These are phyloP conservation scores for Cataglyphis albicans DNA, from an alignment of 2,888 invertebrate genomes.

Conservation along the genomic window DNA sequence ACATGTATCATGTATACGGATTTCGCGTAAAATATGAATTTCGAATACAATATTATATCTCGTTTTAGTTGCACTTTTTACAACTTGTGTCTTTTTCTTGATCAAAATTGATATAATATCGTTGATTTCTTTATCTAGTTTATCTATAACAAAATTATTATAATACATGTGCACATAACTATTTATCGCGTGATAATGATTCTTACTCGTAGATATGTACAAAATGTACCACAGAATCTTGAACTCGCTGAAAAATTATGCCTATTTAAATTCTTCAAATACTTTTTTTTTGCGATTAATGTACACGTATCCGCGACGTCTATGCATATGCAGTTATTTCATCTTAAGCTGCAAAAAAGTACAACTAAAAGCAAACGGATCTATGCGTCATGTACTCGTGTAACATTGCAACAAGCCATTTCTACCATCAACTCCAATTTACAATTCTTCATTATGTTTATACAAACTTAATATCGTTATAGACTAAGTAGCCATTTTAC, in stretches of 20 bases:
- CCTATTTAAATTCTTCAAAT: no score
- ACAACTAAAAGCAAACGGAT: conserved; percentile 30
- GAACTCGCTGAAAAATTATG: background rate
- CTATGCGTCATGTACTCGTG: background rate
- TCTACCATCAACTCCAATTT: background rate
- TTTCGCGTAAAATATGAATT: background rate
- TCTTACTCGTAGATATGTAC: background rate
- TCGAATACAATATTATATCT: background rate
- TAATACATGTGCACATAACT: background rate
- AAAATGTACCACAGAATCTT: background rate
- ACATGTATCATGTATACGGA: background rate
- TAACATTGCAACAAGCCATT: conserved; percentile 5
- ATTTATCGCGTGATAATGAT: background rate
- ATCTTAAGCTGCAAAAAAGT: conserved; percentile 2
- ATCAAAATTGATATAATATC: background rate
- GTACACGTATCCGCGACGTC: background rate
- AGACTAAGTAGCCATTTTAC: conserved; percentile 67
- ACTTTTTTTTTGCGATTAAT: background rate
- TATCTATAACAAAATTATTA: background rate
- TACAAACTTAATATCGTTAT: conserved; percentile 58
- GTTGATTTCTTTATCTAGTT: background rate
- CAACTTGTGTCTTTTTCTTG: background rate
- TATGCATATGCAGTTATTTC: conserved; percentile 11
- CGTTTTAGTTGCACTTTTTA: background rate
- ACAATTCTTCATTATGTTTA: conserved; percentile 19